Percentiles rank a stretch among this genome's conserved stretches.
These are phyloP conservation scores for Lepidochrysops patricia DNA, from an alignment of 2,888 invertebrate genomes.

Conservation along the genomic window DNA sequence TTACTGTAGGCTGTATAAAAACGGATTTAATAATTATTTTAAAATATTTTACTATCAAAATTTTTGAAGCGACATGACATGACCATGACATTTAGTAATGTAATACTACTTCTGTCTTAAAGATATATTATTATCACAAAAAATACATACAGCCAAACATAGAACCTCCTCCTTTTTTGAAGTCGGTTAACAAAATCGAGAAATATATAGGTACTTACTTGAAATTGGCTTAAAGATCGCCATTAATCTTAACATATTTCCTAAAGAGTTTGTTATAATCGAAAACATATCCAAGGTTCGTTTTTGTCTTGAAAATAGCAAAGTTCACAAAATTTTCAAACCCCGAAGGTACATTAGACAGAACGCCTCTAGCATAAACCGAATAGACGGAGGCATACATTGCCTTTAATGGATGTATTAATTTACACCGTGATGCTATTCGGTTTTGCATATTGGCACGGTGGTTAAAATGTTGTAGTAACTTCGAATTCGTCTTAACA, in stretches of 20 bases:
- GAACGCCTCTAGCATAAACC: not conserved
- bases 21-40: no score
- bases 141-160: no score
- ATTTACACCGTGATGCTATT: not conserved
- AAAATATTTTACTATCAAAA: no score
- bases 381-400: not conserved
- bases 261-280: not conserved
- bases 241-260: not conserved
- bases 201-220: no score
- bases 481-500: no score
- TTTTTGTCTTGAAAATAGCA: not conserved
- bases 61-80: no score
- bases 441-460: not conserved
- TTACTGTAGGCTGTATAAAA: no score
- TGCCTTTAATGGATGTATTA: constrained; percentile 1
- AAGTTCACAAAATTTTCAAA: not conserved
- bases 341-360: not conserved
- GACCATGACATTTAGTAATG: no score
- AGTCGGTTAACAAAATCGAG: no score
- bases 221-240: not conserved
- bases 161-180: no score
- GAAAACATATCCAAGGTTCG: not conserved
- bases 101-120: no score
- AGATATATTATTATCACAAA: no score
- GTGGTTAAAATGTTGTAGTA: not conserved